Evolutionary conservation across 2,888 invertebrate species (phyloP), one percentile per base, ranked within the genome.

Genomic region (Chaitophorus viminalis): DNA sequence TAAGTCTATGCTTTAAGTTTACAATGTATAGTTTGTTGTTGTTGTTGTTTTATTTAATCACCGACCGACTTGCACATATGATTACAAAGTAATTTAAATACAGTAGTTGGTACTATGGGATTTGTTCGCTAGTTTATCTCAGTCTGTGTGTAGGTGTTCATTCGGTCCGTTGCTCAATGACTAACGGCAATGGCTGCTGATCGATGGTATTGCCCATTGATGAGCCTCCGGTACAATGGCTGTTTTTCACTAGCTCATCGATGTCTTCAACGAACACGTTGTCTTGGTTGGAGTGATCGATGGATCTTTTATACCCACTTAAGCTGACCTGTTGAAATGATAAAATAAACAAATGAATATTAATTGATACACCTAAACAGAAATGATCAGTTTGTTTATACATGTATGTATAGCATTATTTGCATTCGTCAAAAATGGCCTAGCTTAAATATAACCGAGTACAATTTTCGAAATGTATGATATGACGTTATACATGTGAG

Each of bases 181-280:
- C 89, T 77, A 89, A 89, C 52, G 89, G 89, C 81, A 89, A 88
- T 33, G 89, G 89, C 82, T 90, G 87, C 65, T 87, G 87, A 70
- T 87, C 87, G 65, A 87, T 81, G 74, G 74, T 81, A 65, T 75
- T 87, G 65, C 72, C 72, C 74, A 87, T 87, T 14, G 87, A 87
- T 65, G 87, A 81, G 72, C 79, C 81, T 31, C 87, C 87, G 65
- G 87, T 81, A 54, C 87, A 87, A 74, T 87, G 87, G 46, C 87
- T 87, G 87, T 91, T 94, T 93, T 93, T 95, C 17, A 94, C 94
- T 90, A 94, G 91, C 89, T 94, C 94, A 90, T 93, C 93, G 89
- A 94, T 93, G 90, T 94, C 94, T 90, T 94, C 94, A 90, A 94
- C 93, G 92, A 94, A 94, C 91, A 94, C 92, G 90, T 94, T 94